These are phyloP conservation scores for Macrocentrus cingulum DNA, from an alignment of 1,140 invertebrate species.

Conservation along the genomic window DNA sequence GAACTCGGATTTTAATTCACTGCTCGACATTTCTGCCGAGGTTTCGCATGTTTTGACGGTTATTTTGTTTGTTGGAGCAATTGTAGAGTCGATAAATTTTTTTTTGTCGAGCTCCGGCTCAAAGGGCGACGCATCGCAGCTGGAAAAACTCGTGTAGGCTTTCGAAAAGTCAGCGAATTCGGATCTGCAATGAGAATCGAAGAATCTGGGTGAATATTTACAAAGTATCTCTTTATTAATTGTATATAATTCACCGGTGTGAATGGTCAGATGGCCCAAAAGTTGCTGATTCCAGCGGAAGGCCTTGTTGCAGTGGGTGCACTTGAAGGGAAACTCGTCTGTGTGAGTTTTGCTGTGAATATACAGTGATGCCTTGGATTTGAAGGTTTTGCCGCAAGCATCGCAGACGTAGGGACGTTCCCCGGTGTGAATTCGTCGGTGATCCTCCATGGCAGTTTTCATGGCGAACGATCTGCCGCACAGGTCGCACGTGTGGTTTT, in stretches of 20 bases:
- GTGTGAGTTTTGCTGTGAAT: slow-evolving; percentile 62
- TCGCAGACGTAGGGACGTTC: slow-evolving; percentile 66
- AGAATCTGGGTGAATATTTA: too few relatives aligned
- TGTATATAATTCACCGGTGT: slow-evolving; percentile 72
- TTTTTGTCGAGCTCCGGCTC: too few relatives aligned
- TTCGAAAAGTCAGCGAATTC: too few relatives aligned
- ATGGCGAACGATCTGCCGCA: slow-evolving; percentile 61
- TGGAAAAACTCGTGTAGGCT: too few relatives aligned
- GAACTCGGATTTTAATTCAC: too few relatives aligned
- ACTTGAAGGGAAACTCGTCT: slow-evolving; percentile 62
- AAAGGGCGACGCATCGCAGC: too few relatives aligned
- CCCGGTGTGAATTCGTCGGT: slow-evolving; percentile 64
- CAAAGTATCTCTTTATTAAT: too few relatives aligned
- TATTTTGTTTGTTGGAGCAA: too few relatives aligned
- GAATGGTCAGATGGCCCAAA: slow-evolving; percentile 63
- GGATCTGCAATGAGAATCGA: too few relatives aligned
- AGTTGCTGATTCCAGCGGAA: slow-evolving; percentile 65
- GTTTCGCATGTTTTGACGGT: too few relatives aligned
- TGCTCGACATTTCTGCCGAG: too few relatives aligned
- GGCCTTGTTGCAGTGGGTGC: slow-evolving; percentile 64
- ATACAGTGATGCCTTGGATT: slow-evolving; percentile 61
- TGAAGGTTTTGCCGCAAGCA: slow-evolving; percentile 63
- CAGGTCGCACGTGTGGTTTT: slow-evolving; percentile 62
- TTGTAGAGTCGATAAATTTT: too few relatives aligned
- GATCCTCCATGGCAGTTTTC: slow-evolving; percentile 58